Base-by-base conservation (phyloP, 2,113 vertebrate genomes). In the Paracanthobrama guichenoti region DNA sequence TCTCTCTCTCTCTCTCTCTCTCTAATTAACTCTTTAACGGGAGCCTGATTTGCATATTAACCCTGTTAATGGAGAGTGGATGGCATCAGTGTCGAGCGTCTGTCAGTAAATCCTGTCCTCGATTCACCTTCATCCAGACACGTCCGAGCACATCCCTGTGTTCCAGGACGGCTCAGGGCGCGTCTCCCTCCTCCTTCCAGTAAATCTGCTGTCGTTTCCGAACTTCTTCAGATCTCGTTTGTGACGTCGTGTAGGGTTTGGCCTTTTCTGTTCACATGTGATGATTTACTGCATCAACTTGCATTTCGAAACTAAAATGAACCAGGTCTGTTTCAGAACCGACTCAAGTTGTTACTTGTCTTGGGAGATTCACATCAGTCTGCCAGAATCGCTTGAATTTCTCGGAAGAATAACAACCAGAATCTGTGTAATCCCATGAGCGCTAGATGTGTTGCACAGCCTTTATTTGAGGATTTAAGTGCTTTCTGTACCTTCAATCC, bases 121-220 rank as follows among this genome's bases (percentile, higher is more conserved):
- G 18, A 1, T 20, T 55, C 53, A 55, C 53, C 53, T 55, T 20
- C 46, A 48, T 48, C 10, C 11, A 48, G 12, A 12, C 12, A 3
- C 46, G 46, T 48, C 46, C 2, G 13, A 13, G 1, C 18, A 71
- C n/a, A 72, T 22, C 82, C 78, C 77, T 55, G 83, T 84, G 78
- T 44, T 10, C n/a, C n/a, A n/a, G n/a, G n/a, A n/a, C 7, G 35
- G 35, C 35, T 35, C 35, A 12, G 44, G 44, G 44, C 8, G 42
- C 11, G 16, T 16, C 16, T 66, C 24, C 35, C 48, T 71, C 39
- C 20, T 13, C 3, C 46, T 84, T 72, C 62, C 78, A 59, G 84
- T 81, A 84, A 88, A 84, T 71, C 42, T 14, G 0, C 2, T 62
- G 85, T 57, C 55, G 46, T 82, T 79, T 73, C 28, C 13, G 44